Evolutionary conservation across 2,113 vertebrate genomes (phyloP).

Genomic region (Chiloscyllium plagiosum): DNA sequence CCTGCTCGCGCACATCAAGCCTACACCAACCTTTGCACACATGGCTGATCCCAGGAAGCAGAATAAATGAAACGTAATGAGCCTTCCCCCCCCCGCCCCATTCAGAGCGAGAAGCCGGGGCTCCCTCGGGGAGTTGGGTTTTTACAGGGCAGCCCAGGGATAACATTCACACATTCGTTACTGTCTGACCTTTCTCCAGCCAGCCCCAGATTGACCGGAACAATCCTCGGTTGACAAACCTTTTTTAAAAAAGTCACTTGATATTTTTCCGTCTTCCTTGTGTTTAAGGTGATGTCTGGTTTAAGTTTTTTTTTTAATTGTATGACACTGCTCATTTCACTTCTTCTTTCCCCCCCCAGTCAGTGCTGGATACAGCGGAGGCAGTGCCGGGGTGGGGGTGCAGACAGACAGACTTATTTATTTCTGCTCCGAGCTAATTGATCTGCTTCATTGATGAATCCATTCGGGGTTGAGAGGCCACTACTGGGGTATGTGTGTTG

Average conservation of each 20-base stretch:
- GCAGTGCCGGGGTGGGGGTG: neutral
- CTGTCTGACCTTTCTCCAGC: neutral
- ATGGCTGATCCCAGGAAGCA: slow-evolving; percentile 43
- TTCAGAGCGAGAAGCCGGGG: too few species aligned
- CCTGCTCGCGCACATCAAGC: slow-evolving; percentile 41
- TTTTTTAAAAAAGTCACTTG: neutral
- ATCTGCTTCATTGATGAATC: neutral
- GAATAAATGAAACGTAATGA: neutral
- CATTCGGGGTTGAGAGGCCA: neutral
- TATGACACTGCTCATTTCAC: too few species aligned
- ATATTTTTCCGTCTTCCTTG: neutral
- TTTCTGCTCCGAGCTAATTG: neutral
- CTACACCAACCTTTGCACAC: slow-evolving; percentile 21
- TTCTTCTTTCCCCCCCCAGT: neutral
- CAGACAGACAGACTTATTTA: neutral
- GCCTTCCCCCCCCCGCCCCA: neutral
- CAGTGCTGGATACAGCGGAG: neutral
- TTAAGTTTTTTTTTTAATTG: too few species aligned
- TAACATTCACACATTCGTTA: neutral
- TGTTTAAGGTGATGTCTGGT: too few species aligned
- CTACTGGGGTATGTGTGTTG: neutral
- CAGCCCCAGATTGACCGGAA: neutral
- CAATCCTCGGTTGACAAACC: neutral
- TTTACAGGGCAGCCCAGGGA: too few species aligned
- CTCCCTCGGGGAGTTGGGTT: too few species aligned